Evolutionary conservation across 2,888 invertebrate species (phyloP).

Genomic region (Endotricha flammealis): DNA sequence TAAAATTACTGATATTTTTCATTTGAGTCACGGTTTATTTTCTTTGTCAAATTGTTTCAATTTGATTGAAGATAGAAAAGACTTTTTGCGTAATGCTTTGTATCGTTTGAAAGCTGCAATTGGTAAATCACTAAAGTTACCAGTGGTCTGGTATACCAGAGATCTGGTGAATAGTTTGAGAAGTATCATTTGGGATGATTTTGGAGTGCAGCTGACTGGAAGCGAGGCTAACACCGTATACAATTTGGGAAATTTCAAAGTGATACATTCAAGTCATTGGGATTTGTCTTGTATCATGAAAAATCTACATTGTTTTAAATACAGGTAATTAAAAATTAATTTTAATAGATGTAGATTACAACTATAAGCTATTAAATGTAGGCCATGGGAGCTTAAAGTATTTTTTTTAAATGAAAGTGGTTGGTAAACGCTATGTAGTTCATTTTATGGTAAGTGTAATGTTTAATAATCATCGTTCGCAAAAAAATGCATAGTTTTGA

Average conservation of each 20-base stretch:
- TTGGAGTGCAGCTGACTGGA: slow-evolving; percentile 84
- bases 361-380: too few relatives aligned
- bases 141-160: slow-evolving; percentile 84
- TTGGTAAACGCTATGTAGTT: too few relatives aligned
- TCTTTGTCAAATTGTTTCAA: slow-evolving; percentile 82
- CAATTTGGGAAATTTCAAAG: slow-evolving; percentile 82
- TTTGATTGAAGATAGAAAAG: slow-evolving; percentile 83
- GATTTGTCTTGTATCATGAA: slow-evolving; percentile 82
- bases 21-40: slow-evolving; percentile 87
- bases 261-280: slow-evolving; percentile 88
- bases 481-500: too few relatives aligned
- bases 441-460: too few relatives aligned
- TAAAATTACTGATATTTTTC: slow-evolving; percentile 85
- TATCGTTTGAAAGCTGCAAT: slow-evolving; percentile 78
- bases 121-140: slow-evolving; percentile 73
- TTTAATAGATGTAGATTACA: background rate
- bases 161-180: slow-evolving; percentile 74
- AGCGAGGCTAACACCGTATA: slow-evolving; percentile 82
- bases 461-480: too few relatives aligned
- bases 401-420: too few relatives aligned
- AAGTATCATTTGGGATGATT: slow-evolving; percentile 55
- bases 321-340: slow-evolving; percentile 41
- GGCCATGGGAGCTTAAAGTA: too few relatives aligned
- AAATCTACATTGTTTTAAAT: slow-evolving; percentile 44
- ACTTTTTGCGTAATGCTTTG: slow-evolving; percentile 82